Base-by-base conservation (phyloP, 1,140 invertebrate genomes). In the Eufriesea mexicana region DNA sequence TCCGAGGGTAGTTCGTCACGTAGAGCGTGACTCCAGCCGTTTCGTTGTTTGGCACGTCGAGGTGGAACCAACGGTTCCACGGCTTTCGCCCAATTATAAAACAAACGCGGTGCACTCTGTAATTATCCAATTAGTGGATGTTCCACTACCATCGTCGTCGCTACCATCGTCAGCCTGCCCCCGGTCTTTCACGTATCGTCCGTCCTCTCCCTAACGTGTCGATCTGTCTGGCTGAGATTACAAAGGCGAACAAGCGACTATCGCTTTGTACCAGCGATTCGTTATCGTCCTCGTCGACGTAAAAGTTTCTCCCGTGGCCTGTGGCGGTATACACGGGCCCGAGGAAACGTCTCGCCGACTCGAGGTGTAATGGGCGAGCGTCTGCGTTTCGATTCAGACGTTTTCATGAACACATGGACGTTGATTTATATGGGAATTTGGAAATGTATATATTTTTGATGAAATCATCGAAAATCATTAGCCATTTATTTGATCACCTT, bases 111-210 rank as follows among this genome's bases (percentile, higher is more conserved):
- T 91, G 90, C 89, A 92, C 91, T 93, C 90, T 90, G 90, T 94
- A 94, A 94, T 94, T 94, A 94, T 94, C 93, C 94, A 94, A 94
- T 94, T 94, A 94, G 93, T 88, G 90, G 89, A 92, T 92, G 91
- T 91, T 85, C 92, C 87, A 64, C 87, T 83, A 74, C 66, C 68
- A 42, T 18, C 61, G 28, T 16, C 61, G 51, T 73, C 79, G 57
- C 47, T 28, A 16, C 35, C 66, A 23, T 23, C 25, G 23, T 35
- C 61, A 45, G 16, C 25, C n/a, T 51, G 57, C 77, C 42, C 76
- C 23, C 18, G 42, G 35, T 10, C 57, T 54, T 66, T 71, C 67
- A 55, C 70, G 54, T 51, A 66, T 80, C 59, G 71, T 68, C 54
- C 49, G 45, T 80, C 23, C 70, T 71, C 85, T 82, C 62, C 67